A percentile compares a stretch with the other conserved stretches of the same genome.
Evolutionary conservation across 2,113 vertebrate genomes (phyloP).

Genomic region (Macheiramphus alcinus): DNA sequence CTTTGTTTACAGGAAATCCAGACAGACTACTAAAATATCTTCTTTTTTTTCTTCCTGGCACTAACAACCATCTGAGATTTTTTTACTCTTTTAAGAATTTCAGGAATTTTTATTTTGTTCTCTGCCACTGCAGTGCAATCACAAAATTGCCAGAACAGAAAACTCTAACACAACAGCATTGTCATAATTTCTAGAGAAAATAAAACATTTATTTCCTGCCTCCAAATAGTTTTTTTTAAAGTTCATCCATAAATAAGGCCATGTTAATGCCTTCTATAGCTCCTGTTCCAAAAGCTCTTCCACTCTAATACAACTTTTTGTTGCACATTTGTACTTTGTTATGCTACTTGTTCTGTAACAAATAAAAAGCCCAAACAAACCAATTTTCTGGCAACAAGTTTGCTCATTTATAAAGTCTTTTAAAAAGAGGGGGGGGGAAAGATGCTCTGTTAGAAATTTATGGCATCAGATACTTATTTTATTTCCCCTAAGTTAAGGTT

Average conservation of each 20-base stretch:
- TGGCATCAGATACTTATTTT: background rate
- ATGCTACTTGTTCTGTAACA: background rate
- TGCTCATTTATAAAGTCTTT: background rate
- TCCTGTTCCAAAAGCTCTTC: background rate
- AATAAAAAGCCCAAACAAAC: background rate
- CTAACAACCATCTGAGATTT: background rate
- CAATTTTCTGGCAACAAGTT: background rate
- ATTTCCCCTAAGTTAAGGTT: background rate
- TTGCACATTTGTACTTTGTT: background rate
- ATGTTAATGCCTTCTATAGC: background rate
- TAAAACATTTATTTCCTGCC: background rate
- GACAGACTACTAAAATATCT: background rate
- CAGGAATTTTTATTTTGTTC: slow-evolving; percentile 21
- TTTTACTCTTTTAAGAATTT: slow-evolving; percentile 32
- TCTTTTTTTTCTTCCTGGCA: background rate
- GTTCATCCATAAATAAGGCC: background rate
- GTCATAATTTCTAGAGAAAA: background rate
- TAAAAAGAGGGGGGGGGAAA: background rate
- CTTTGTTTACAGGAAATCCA: slow-evolving; percentile 58
- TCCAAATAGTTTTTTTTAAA: background rate
- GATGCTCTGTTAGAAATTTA: background rate
- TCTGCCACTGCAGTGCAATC: background rate
- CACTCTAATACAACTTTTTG: background rate
- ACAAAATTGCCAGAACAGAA: background rate
- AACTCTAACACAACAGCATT: background rate